A percentile compares a stretch with the other conserved stretches of the same genome.
phyloP scores from a whole-genome alignment of 2,888 invertebrate species.

The Leptopilina drosophilae region DNA sequence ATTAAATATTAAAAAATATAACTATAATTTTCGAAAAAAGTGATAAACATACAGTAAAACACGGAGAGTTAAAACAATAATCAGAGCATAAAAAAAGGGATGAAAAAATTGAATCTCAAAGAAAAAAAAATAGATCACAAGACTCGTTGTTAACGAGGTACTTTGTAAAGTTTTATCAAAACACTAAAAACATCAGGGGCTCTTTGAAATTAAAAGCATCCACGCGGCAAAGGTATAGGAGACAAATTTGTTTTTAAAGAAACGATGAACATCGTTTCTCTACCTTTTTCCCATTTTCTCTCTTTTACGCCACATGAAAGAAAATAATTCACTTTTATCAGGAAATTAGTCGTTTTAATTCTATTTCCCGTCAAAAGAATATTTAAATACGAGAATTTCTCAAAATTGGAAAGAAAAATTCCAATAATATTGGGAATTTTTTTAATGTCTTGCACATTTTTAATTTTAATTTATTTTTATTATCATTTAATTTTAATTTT shows the following conservation, averaged over 20 bases:
- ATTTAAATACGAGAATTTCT: too few species aligned
- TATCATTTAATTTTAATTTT: too few species aligned
- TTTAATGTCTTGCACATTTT: too few species aligned
- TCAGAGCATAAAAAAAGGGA: too few species aligned
- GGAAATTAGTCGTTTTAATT: conserved; percentile 30
- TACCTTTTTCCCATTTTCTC: background rate
- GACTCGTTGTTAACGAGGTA: conserved; percentile 5
- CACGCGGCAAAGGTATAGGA: conserved; percentile 44
- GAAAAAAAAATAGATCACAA: conserved; percentile 4
- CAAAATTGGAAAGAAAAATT: too few species aligned
- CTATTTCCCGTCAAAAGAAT: background rate
- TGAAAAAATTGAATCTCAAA: background rate
- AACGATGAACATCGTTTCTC: conserved; percentile 18
- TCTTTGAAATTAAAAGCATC: conserved; percentile 35
- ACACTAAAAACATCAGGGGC: conserved; percentile 17
- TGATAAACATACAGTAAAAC: too few species aligned
- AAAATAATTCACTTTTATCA: conserved; percentile 26
- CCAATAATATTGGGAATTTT: too few species aligned
- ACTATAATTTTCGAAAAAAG: too few species aligned
- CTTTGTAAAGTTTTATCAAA: conserved; percentile 34
- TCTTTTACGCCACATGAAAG: background rate
- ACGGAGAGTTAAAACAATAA: too few species aligned
- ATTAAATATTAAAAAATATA: too few species aligned
- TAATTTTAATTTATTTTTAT: too few species aligned
- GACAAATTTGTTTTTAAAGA: conserved; percentile 41